Base-by-base conservation (phyloP, 2,888 invertebrate genomes). In the Rotaria socialis region DNA sequence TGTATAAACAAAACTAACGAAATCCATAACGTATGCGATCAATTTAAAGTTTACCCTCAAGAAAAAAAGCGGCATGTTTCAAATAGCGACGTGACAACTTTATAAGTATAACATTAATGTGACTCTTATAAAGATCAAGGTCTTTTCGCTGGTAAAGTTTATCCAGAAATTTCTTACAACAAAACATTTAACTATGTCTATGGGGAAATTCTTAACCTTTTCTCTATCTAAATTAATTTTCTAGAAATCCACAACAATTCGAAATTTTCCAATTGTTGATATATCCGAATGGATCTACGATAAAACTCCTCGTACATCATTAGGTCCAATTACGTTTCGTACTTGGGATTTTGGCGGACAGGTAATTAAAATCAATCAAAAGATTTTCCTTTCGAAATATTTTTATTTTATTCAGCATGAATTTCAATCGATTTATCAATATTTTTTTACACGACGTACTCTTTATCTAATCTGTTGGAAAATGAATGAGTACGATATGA, bases 261-360 rank as follows among this genome's bases (percentile, higher is more conserved):
- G 93, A 35, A 95, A 95, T 89, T 94, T 97, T 91, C 97, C 97
- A 0, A 98, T 97, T 41, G 97, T 99, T 47, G 98, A 98, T 91
- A 97, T 99, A 88, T 95, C 96, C 84, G 95, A 96, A 88, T 96
- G 97, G 95, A 93, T 95, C 43, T 96, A 95, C 90, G 88, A 88
- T 85, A 88, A 88, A 89, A 89, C 85, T 87, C 87, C 3, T 88
- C 88, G 47, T 85, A 94, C 0, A 43, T 56, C 27, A 60, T 85
- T 85, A 47, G 88, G 89, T 14, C 87, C 88, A 47, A 89, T 91
- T 56, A 88, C 88, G 47, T 91, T 92, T 88, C 89, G 97, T 86
- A 98, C 98, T 0, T 99, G 98, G 98, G 99, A 99, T 92, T 99
- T 99, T 92, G 97, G 97, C 8, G 98, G 98, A 0, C 98, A 97